A percentile compares a stretch with the other conserved stretches of the same genome.
These are phyloP conservation scores for Carabus problematicus DNA, from an alignment of 2,888 invertebrate genomes.

Conservation along the genomic window DNA sequence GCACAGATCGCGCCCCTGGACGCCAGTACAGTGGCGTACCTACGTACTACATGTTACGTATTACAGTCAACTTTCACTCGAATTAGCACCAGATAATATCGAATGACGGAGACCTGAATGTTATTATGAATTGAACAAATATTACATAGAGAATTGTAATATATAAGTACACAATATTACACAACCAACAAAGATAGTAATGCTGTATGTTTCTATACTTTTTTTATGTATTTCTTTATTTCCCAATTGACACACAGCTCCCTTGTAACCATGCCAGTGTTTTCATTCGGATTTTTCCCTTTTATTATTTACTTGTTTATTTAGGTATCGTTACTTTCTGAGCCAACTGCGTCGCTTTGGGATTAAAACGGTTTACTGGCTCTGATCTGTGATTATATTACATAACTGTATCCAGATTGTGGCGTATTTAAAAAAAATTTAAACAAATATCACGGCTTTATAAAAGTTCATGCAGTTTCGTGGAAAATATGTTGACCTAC, in stretches of 20 bases:
- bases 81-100: neutral
- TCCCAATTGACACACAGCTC: no score
- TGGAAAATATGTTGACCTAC: constrained; percentile 1
- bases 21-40: neutral
- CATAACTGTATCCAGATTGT: constrained; percentile 2
- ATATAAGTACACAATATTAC: no score
- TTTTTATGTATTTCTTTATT: no score
- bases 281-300: neutral
- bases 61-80: no score
- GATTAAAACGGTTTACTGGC: constrained; percentile 10
- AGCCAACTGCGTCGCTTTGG: constrained; percentile 8
- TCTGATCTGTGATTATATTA: constrained; percentile 7
- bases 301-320: constrained; percentile 8
- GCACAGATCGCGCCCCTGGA: constrained; percentile 8
- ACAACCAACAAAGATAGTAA: no score
- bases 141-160: no score
- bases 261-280: neutral
- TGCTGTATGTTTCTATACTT: no score
- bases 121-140: no score
- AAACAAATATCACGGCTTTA: constrained; percentile 1
- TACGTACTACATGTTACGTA: no score
- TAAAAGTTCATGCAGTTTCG: neutral
- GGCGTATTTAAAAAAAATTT: neutral
- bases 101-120: neutral
- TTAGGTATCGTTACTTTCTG: constrained; percentile 2